phyloP scores from a whole-genome alignment of 64 coral and sea anemone species.

The Stichodactyla mertensii region DNA sequence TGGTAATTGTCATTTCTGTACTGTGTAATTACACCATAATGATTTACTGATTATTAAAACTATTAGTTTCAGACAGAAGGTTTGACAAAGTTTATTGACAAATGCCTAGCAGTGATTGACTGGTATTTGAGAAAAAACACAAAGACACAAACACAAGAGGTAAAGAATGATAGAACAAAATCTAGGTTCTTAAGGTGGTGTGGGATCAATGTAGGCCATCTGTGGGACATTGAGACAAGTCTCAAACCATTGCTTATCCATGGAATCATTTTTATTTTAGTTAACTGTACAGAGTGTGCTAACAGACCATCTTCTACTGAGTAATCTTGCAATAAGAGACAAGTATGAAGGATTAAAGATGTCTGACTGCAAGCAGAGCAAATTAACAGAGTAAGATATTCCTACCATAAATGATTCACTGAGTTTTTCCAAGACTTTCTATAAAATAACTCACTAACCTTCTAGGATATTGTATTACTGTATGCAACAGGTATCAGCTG shows the following conservation, averaged over 20 bases:
- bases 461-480: background rate
- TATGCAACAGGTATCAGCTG: conserved; percentile 56
- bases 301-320: conserved; percentile 30
- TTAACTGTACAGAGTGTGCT: background rate
- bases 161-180: background rate
- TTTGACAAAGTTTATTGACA: conserved; percentile 1
- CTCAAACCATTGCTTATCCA: background rate
- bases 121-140: background rate
- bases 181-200: background rate
- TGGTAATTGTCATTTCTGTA: too few species aligned
- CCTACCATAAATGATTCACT: background rate
- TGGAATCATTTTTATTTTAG: background rate
- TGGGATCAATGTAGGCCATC: background rate
- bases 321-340: conserved; percentile 34
- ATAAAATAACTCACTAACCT: too few species aligned
- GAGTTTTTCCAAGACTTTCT: too few species aligned
- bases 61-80: background rate
- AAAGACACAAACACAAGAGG: background rate
- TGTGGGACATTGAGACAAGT: too few species aligned
- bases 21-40: too few species aligned
- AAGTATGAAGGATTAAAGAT: conserved; percentile 54
- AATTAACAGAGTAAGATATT: conserved; percentile 65
- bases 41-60: too few species aligned
- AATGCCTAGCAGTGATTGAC: background rate
- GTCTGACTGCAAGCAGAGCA: conserved; percentile 21